phyloP scores from a whole-genome alignment of 2,888 invertebrate genomes.

The Plebejus melissa region DNA sequence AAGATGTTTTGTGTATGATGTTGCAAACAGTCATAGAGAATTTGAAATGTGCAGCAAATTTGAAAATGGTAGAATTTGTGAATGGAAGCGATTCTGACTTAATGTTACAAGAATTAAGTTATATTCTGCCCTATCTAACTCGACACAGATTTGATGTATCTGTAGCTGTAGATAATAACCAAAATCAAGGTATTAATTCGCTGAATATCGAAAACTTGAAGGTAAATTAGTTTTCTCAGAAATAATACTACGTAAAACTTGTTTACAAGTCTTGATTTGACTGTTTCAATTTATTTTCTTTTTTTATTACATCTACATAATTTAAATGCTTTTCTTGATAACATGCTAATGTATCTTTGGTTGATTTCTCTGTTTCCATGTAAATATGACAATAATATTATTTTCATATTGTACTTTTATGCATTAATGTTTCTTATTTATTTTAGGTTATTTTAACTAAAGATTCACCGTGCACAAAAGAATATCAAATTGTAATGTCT shows the following conservation, averaged over 20 bases:
- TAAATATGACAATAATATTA: background rate
- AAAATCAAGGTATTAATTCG: background rate
- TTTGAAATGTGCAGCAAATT: background rate
- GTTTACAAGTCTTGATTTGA: background rate
- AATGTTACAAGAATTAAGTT: background rate
- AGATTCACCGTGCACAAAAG: background rate
- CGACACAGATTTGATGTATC: conserved; percentile 3
- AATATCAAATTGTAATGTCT: background rate
- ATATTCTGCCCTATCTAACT: background rate
- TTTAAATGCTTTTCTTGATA: background rate
- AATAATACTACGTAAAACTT: background rate
- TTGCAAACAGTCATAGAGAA: background rate
- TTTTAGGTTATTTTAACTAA: background rate
- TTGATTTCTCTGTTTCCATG: background rate
- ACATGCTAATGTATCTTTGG: background rate
- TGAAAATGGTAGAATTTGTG: conserved; percentile 1
- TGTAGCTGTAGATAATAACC: background rate
- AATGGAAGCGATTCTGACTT: background rate
- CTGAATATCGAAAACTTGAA: background rate
- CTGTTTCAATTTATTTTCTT: background rate
- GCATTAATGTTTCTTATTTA: background rate
- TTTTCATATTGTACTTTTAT: background rate
- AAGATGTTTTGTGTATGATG: conserved; percentile 7
- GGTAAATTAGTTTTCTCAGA: background rate
- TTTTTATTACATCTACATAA: background rate